Percentiles rank a stretch among this genome's conserved stretches.
phyloP scores from a whole-genome alignment of 1,140 invertebrate genomes.

The Leptonema lineaticorne region DNA sequence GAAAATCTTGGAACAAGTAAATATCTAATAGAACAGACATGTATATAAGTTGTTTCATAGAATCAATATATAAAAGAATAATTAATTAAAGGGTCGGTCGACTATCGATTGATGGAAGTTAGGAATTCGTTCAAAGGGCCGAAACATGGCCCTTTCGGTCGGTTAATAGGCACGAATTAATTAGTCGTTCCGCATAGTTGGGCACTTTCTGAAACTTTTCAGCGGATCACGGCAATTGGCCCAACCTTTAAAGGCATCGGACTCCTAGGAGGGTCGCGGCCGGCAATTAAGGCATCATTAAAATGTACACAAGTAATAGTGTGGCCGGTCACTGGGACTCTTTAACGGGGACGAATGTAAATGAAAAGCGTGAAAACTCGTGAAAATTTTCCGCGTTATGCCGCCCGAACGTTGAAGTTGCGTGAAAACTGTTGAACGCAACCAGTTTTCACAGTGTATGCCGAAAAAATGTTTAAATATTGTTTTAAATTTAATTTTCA shows the following conservation, averaged over 20 bases:
- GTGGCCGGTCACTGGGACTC: too few relatives aligned
- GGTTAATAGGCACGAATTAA: not conserved
- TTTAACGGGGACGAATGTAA: too few relatives aligned
- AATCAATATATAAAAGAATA: not conserved
- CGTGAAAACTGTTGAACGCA: too few relatives aligned
- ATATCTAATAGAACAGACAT: too few relatives aligned
- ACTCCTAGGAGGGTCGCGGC: not conserved
- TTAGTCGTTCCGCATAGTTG: not conserved
- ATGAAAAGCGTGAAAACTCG: too few relatives aligned
- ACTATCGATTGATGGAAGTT: not conserved
- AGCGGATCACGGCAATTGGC: not conserved
- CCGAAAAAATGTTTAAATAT: too few relatives aligned
- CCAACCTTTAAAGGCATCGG: not conserved
- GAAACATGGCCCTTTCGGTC: not conserved
- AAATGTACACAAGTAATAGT: not conserved
- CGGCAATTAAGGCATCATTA: not conserved
- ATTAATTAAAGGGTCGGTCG: not conserved
- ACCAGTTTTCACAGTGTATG: too few relatives aligned
- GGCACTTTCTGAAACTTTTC: not conserved
- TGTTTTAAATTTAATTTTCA: too few relatives aligned
- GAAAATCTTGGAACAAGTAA: too few relatives aligned
- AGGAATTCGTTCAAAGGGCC: not conserved
- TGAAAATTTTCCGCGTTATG: too few relatives aligned
- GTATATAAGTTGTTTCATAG: too few relatives aligned
- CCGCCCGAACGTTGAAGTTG: too few relatives aligned